Conservation (phyloP, 2,113 vertebrate species). For the Hippocampus abdominalis region DNA sequence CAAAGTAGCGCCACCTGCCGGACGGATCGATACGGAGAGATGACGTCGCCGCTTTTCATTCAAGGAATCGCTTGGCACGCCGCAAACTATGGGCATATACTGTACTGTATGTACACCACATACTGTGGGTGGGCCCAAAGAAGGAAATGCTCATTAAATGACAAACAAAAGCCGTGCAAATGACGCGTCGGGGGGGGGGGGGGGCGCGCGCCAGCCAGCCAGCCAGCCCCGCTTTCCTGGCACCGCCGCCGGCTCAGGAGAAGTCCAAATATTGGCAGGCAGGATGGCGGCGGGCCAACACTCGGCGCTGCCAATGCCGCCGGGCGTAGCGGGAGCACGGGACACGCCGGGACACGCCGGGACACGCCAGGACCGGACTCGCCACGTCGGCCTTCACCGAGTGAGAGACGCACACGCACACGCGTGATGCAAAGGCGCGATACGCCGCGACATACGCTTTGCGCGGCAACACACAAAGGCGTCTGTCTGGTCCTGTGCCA, state of each 20-base stretch:
- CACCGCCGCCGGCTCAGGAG: constrained; percentile 46
- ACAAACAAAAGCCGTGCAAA: constrained; percentile 15
- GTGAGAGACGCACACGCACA: constrained; percentile 30
- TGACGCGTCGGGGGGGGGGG: constrained; percentile 46
- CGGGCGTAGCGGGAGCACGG: constrained; percentile 44
- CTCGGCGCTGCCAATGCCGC: constrained; percentile 55
- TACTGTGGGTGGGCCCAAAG: constrained; percentile 10
- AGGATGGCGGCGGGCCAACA: constrained; percentile 57
- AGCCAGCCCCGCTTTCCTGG: constrained; percentile 39
- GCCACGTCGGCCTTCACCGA: constrained; percentile 57
- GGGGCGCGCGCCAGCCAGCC: constrained; percentile 43
- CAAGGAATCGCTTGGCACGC: neutral
- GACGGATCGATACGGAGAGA: neutral
- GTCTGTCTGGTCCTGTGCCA: constrained; percentile 65
- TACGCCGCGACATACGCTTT: constrained; percentile 14
- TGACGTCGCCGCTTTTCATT: neutral
- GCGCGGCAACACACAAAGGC: constrained; percentile 21
- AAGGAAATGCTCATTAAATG: constrained; percentile 36
- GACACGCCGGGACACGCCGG: constrained; percentile 46
- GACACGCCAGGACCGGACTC: constrained; percentile 62
- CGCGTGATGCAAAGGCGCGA: constrained; percentile 5
- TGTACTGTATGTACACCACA: no score
- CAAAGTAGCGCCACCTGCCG: neutral
- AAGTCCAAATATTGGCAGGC: constrained; percentile 57
- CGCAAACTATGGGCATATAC: neutral